Evolutionary conservation across 1,140 invertebrate species (phyloP).

Genomic region (Pygmarrhopalites habei): DNA sequence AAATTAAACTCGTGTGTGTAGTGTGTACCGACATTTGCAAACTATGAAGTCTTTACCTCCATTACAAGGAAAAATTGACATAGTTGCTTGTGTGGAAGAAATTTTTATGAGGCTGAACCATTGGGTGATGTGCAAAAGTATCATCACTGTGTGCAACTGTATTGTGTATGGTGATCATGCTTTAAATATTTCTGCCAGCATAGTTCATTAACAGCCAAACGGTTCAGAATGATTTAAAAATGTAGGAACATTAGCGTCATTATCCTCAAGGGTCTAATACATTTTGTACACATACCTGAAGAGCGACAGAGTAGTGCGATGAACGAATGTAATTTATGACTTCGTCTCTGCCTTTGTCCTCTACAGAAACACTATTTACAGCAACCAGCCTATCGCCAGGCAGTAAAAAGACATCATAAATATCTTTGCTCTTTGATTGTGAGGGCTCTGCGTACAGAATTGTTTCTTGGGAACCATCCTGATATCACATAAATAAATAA

Average conservation of each 20-base stretch:
- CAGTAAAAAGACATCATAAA: conserved; percentile 55
- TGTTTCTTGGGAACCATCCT: conserved; percentile 52
- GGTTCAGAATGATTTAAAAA: background rate
- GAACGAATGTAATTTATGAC: conserved; percentile 87
- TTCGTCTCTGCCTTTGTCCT: conserved; percentile 77
- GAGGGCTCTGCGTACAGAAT: conserved; percentile 87
- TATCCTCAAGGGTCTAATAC: background rate
- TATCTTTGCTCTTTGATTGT: conserved; percentile 66
- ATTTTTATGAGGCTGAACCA: background rate
- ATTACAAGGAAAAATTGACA: background rate
- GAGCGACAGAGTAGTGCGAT: conserved; percentile 68
- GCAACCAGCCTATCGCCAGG: conserved; percentile 87
- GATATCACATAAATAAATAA: conserved; percentile 2
- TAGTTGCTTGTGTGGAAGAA: background rate
- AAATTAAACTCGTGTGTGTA: background rate
- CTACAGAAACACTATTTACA: conserved; percentile 79
- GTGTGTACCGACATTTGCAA: background rate
- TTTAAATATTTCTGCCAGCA: background rate
- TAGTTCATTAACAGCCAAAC: background rate
- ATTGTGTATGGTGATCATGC: background rate
- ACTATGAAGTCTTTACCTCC: background rate
- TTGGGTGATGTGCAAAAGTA: background rate
- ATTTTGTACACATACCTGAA: conserved; percentile 59
- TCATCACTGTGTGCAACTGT: background rate
- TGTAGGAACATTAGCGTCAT: background rate